Percentiles rank a stretch among this genome's conserved stretches.
Conservation (phyloP, 2,113 vertebrate species). For the Notiomystis cincta region DNA sequence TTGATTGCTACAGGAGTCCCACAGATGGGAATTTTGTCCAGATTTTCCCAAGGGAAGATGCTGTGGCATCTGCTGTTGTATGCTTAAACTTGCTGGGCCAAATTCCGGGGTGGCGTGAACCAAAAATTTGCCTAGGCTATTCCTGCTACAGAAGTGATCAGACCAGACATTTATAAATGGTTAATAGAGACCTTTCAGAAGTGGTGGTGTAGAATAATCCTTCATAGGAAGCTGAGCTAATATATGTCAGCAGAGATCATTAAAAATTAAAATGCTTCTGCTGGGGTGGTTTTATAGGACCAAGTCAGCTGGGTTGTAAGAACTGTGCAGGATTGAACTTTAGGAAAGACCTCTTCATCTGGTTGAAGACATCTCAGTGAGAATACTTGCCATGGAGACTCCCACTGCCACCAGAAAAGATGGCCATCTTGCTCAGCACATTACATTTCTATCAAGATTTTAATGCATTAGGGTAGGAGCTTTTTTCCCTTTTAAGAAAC, state of each 20-base stretch:
- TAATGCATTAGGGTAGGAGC: rapidly evolving
- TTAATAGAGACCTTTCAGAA: background rate
- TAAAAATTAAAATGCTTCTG: background rate
- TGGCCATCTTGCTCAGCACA: background rate
- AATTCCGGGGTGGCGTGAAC: background rate
- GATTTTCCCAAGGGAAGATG: background rate
- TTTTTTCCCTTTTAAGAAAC: background rate
- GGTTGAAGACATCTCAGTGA: background rate
- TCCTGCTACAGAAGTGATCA: background rate
- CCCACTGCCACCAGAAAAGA: background rate
- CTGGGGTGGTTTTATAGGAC: background rate
- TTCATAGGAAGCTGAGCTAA: background rate
- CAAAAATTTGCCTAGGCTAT: background rate
- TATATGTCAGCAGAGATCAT: background rate
- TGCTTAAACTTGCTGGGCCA: background rate
- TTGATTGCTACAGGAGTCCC: background rate
- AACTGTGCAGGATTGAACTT: background rate
- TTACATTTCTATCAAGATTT: background rate
- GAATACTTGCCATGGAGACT: background rate
- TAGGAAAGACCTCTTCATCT: background rate
- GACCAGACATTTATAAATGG: background rate
- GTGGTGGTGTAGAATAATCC: background rate
- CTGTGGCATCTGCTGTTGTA: background rate
- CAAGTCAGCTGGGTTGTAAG: background rate
- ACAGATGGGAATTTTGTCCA: background rate